Evolutionary conservation across 2,113 vertebrate species (phyloP).

Genomic region (Serinus canaria): DNA sequence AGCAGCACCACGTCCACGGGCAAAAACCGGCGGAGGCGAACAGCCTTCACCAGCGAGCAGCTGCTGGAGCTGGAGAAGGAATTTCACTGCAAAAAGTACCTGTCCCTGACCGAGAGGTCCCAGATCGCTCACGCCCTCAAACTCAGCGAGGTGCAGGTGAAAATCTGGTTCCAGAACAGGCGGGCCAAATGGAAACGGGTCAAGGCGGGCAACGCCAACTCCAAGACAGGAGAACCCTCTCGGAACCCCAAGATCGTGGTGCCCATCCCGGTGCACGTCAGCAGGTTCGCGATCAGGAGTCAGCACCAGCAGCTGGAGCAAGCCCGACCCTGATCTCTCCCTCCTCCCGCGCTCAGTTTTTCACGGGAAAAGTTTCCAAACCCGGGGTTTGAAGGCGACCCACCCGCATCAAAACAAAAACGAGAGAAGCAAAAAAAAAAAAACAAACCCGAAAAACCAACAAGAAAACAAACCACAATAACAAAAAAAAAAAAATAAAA

Average conservation of each 20-base stretch:
- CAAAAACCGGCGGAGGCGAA: conserved; percentile 92
- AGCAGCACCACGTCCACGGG: conserved; percentile 78
- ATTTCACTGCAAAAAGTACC: conserved; percentile 99
- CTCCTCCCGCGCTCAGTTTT: not conserved
- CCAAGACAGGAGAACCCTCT: conserved; percentile 94
- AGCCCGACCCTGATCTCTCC: conserved; percentile 82
- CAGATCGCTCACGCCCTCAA: conserved; percentile 98
- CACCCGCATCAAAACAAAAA: not conserved
- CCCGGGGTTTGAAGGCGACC: not conserved
- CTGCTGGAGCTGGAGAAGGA: conserved; percentile 98
- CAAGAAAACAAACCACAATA: not conserved
- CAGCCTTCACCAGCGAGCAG: conserved; percentile 98
- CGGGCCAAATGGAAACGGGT: conserved; percentile 98
- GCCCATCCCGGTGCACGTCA: conserved; percentile 97
- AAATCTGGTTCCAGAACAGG: conserved; percentile 99
- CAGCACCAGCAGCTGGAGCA: conserved; percentile 99
- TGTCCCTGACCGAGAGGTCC: conserved; percentile 95
- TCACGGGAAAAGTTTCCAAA: not conserved
- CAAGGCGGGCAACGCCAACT: conserved; percentile 96
- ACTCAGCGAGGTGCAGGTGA: conserved; percentile 98
- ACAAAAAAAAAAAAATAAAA: no score
- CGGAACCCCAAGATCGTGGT: conserved; percentile 98
- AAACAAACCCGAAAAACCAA: no score
- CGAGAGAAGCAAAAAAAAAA: not conserved
- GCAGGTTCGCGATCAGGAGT: conserved; percentile 95